Evolutionary conservation across 2,113 vertebrate species (phyloP), one percentile per base, ranked within the genome.

Genomic region (Eudyptes chrysolophus): DNA sequence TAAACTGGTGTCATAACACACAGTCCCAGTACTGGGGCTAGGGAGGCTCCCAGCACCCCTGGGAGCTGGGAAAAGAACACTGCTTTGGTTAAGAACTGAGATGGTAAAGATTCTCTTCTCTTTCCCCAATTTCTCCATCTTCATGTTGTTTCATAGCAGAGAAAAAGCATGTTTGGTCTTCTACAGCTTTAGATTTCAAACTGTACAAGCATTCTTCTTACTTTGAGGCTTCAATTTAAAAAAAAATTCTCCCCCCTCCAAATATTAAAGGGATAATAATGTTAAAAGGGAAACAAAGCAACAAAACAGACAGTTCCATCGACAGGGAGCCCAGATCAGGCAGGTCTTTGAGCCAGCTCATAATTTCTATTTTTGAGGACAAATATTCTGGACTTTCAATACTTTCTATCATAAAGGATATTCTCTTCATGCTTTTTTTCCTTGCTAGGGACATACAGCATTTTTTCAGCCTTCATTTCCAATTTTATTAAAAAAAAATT

Each of bases 381-480:
- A 89, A 94, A 90, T 89, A 81, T 84, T 90, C 76, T 16, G 54
- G 58, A 74, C 75, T 91, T 94, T 83, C 70, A 92, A n/a, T 64
- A 64, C 46, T 87, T 92, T 76, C 49, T 91, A 27, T 61, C 48
- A 80, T 75, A 89, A 83, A 61, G 42, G 38, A 15, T 60, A 57
- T 80, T 80, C 87, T 85, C 62, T 69, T 94, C 27, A 44, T 88
- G 16, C 8, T n/a, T 92, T 84, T 84, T 77, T 74, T 16, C 58
- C 64, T 89, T 86, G 51, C 76, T 42, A 40, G 64, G 79, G 38
- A 75, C 48, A 72, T 8, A 15, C 21, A 51, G 20, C 62, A 84
- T 90, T 66, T 34, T 77, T 79, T 91, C 78, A 83, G 64, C 79
- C 87, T 94, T 96, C 85, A 77, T 82, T 80, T 95, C 61, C 81